A percentile compares a stretch with the other conserved stretches of the same genome.
Conservation (phyloP, 2,113 vertebrate species). For the Alectura lathami region DNA sequence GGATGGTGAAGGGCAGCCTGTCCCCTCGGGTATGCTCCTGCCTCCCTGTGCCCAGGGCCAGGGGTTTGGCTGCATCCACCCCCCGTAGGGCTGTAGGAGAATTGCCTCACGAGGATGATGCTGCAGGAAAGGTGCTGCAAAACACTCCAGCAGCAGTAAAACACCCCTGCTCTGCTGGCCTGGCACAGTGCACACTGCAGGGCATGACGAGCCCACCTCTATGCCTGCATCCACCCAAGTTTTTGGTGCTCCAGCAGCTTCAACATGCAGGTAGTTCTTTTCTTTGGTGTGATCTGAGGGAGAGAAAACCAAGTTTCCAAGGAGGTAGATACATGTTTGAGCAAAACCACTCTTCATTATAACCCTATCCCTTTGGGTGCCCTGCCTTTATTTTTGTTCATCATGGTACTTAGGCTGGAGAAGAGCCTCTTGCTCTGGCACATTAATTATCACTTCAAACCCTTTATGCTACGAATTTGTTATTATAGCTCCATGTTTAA, state of each 20-base stretch:
- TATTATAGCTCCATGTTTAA: background rate
- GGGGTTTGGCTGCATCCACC: background rate
- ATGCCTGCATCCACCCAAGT: background rate
- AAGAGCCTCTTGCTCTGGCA: background rate
- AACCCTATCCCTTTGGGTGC: background rate
- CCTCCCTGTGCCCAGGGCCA: background rate
- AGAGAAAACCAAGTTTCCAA: background rate
- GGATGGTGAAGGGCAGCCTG: background rate
- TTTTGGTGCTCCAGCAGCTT: background rate
- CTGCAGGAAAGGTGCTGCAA: background rate
- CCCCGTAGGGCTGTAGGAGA: background rate
- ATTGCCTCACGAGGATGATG: background rate
- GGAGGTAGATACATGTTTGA: background rate
- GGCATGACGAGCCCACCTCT: fast-evolving
- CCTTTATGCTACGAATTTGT: background rate
- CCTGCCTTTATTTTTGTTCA: background rate
- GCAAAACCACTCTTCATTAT: background rate
- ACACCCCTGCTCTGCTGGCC: background rate
- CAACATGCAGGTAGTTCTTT: background rate
- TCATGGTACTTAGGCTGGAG: background rate
- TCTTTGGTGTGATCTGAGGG: background rate
- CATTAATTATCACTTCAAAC: background rate
- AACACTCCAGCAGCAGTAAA: background rate
- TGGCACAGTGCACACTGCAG: fast-evolving
- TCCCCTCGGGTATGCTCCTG: background rate